phyloP scores from a whole-genome alignment of 2,888 invertebrate genomes.

The Marronus borbonicus region DNA sequence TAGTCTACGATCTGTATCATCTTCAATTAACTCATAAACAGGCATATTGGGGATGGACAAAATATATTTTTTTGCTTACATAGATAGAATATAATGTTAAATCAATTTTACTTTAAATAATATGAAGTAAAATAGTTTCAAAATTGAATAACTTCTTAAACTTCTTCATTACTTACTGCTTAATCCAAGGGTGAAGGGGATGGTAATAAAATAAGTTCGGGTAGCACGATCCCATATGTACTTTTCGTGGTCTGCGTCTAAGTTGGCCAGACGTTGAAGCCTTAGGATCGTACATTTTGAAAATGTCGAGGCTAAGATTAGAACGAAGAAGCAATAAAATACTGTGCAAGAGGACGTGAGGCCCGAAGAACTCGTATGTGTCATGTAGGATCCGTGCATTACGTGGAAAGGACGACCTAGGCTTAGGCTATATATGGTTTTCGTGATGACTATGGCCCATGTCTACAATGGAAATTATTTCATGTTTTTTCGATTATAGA shows the following conservation, averaged over 20 bases:
- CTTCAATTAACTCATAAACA: too few species aligned
- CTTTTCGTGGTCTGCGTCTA: constrained; percentile 5
- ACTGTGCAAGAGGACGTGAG: constrained; percentile 47
- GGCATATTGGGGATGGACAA: too few species aligned
- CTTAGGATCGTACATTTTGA: background rate
- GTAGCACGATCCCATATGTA: constrained; percentile 25
- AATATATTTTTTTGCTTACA: too few species aligned
- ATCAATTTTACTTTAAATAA: background rate
- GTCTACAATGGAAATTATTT: constrained; percentile 33
- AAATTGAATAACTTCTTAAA: background rate
- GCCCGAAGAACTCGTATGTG: constrained; percentile 48
- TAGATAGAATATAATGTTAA: too few species aligned
- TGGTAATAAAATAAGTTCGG: constrained; percentile 33
- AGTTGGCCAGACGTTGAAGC: constrained; percentile 6
- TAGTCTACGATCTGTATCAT: too few species aligned
- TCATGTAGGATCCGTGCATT: constrained; percentile 54
- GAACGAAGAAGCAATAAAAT: constrained; percentile 8
- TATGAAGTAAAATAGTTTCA: background rate
- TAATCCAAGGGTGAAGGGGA: constrained; percentile 40
- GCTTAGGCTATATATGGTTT: constrained; percentile 45
- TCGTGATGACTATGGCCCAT: constrained; percentile 50
- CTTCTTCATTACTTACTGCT: constrained; percentile 17
- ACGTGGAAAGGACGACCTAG: constrained; percentile 51
- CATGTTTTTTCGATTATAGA: too few species aligned
- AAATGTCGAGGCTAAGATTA: constrained; percentile 25